Conservation (phyloP, 2,113 vertebrate species). For the Mesoclemmys tuberculata region DNA sequence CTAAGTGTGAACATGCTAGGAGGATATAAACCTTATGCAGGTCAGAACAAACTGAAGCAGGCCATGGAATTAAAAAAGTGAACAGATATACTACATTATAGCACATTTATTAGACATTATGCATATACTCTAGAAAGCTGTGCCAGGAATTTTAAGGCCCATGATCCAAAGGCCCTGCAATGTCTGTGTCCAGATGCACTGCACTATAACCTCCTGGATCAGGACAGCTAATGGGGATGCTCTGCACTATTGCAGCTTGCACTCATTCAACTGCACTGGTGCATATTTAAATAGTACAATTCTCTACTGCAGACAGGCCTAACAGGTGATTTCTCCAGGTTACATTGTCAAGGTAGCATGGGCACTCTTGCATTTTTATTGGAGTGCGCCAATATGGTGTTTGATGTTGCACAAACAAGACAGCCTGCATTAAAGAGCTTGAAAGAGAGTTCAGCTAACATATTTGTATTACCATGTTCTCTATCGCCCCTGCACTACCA, state of each 20-base stretch:
- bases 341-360: rapidly evolving
- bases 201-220: rapidly evolving
- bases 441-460: not conserved
- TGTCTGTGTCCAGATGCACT: not conserved
- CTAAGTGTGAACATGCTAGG: not conserved
- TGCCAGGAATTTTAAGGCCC: not conserved
- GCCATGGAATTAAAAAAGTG: not conserved
- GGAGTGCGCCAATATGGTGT: not conserved
- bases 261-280: not conserved
- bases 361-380: not conserved
- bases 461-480: not conserved
- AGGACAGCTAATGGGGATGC: not conserved
- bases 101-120: not conserved
- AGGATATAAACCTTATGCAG: not conserved
- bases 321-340: not conserved
- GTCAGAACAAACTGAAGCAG: conserved; percentile 3
- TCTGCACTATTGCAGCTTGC: not conserved
- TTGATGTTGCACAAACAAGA: not conserved
- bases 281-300: not conserved
- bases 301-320: not conserved
- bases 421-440: not conserved
- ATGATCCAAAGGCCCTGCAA: not conserved
- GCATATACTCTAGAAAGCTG: not conserved
- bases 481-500: not conserved
- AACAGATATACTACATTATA: not conserved